phyloP scores from a whole-genome alignment of 1,140 invertebrate genomes.

The Aplysia californica region DNA sequence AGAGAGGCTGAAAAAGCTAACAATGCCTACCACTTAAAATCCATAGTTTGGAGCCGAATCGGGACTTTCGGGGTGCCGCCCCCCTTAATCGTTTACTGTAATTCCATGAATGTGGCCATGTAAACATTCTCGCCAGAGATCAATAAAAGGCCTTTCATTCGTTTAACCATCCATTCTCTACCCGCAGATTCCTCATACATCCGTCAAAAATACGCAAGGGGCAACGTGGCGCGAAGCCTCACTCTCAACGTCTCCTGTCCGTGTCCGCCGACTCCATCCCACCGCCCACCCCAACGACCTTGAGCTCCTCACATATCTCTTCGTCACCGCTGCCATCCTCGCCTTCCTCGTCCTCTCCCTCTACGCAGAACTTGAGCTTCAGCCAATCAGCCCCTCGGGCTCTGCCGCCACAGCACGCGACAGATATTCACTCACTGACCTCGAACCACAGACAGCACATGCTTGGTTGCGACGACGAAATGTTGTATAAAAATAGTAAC shows the following conservation, averaged over 20 bases:
- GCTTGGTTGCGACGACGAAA: no score
- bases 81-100: not conserved
- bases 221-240: slow-evolving; percentile 59
- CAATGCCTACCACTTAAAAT: no score
- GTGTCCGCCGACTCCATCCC: no score
- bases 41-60: no score
- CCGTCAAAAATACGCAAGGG: slow-evolving; percentile 60
- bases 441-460: no score
- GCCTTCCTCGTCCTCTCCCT: not conserved
- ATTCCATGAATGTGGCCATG: not conserved
- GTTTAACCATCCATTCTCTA: not conserved
- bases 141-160: not conserved
- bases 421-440: no score
- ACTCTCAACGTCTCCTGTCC: slow-evolving; percentile 36
- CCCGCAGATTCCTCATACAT: not conserved
- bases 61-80: not conserved
- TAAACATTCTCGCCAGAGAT: not conserved
- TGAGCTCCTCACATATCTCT: not conserved
- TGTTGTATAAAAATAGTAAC: no score
- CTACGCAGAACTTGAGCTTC: no score
- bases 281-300: no score
- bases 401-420: no score
- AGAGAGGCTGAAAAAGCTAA: no score
- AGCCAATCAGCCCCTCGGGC: no score
- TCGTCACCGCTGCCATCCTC: not conserved